These are phyloP conservation scores for Bactericera cockerelli DNA, from an alignment of 1,140 invertebrate genomes.

Conservation along the genomic window DNA sequence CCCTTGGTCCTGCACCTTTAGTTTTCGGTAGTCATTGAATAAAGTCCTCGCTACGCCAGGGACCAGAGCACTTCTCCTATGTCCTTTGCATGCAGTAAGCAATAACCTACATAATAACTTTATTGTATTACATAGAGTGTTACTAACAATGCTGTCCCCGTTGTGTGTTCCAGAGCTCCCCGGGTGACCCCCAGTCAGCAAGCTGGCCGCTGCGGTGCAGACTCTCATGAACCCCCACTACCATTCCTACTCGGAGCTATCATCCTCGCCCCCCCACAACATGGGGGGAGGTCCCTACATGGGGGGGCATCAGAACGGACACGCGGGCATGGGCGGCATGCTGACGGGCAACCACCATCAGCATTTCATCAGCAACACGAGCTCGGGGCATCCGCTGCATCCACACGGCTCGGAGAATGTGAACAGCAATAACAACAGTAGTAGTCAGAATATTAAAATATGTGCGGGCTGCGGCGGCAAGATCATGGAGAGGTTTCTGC, in stretches of 20 bases:
- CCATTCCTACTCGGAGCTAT: slow-evolving; percentile 24
- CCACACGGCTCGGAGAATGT: slow-evolving; percentile 19
- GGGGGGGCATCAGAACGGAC: slow-evolving; percentile 12
- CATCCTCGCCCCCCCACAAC: slow-evolving; percentile 21
- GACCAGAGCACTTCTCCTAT: too few species aligned
- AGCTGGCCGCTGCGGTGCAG: slow-evolving; percentile 24
- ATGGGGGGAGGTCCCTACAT: slow-evolving; percentile 10
- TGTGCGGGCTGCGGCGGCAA: slow-evolving; percentile 37
- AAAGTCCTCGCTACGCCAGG: neutral
- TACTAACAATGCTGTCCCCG: too few species aligned
- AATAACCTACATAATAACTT: too few species aligned
- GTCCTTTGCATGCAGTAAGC: too few species aligned
- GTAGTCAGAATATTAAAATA: slow-evolving; percentile 18
- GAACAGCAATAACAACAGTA: slow-evolving; percentile 20
- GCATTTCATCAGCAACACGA: slow-evolving; percentile 12
- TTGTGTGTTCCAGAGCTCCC: neutral
- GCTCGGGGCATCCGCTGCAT: slow-evolving; percentile 14
- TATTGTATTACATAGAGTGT: too few species aligned
- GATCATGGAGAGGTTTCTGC: slow-evolving; percentile 37
- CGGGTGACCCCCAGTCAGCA: slow-evolving; percentile 12
- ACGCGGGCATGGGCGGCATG: slow-evolving; percentile 9
- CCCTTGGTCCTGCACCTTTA: neutral
- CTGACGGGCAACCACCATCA: slow-evolving; percentile 18
- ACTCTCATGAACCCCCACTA: slow-evolving; percentile 26
- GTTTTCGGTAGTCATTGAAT: neutral